Base-by-base conservation (phyloP, 2,113 vertebrate genomes). In the Turnix velox region DNA sequence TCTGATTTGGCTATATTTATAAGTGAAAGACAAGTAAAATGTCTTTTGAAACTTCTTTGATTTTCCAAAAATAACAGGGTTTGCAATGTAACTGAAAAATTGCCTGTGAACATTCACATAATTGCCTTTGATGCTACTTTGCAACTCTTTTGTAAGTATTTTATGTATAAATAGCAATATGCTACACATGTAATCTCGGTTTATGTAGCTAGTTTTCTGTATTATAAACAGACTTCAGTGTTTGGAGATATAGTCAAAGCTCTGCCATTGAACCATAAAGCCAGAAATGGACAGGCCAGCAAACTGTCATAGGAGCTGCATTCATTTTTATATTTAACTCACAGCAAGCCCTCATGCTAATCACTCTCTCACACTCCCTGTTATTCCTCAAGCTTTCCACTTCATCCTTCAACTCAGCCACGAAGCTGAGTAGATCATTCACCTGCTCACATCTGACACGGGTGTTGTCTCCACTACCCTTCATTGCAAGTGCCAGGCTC, bases 1-100 rank as follows among this genome's bases (percentile, higher is more conserved):
- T 98, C 97, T 96, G 97, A 97, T 97, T 89, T 97, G 96, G 95
- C 95, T 94, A 33, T 67, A 59, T 94, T 93, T 96, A 45, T 87
- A 79, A 88, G 71, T 94, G 87, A 96, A 96, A 97, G 81, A 94
- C 90, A 92, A 46, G 77, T 83, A 91, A 83, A 92, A 94, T 83
- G 31, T 85, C 92, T 87, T 91, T 92, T 68, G 59, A 90, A 87
- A 91, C 33, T 35, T 91, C 74, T 91, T 78, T 90, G 55, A 88
- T 93, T 88, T 83, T 91, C 37, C 74, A 96, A 93, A 93, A 86
- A 87, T 78, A 86, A 83, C 33, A 75, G 31, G 39, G 55, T 84
- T 95, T 8, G 5, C 54, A 52, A 93, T 58, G 30, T 76, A 86
- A 86, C 45, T 59, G 28, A 59, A 85, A 88, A 92, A 87, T 69